Evolutionary conservation across 2,797 vertebrate genomes (phyloP), one percentile per base, ranked within the genome.

Genomic region (Decapterus maruadsi): DNA sequence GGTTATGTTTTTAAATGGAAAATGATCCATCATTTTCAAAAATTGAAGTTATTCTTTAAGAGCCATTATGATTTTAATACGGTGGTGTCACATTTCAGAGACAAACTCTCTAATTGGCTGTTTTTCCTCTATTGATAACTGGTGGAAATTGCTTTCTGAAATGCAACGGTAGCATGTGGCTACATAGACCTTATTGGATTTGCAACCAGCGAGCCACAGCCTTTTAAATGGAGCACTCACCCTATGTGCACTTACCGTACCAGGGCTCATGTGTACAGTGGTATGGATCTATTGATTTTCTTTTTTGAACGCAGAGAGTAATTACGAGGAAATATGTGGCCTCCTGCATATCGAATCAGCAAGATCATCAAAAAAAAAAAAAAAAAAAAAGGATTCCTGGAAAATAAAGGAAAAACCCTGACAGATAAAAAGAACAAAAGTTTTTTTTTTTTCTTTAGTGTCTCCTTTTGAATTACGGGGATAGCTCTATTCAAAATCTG

Each of bases 271-370:
- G 38, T 19, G 65, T 31, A 48, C 53, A 4, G 38, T 13, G 2
- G 6, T 65, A 81, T 78, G 60, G 72, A 85, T 90, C 65, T 66
- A 92, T 88, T 60, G 90, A 89, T 89, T 84, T 62, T 20, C 58
- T 57, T 80, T 76, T 81, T 74, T 68, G 53, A 77, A 88, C 81
- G 85, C 34, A 78, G 59, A 83, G 86, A 68, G 85, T 87, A 85
- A 87, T 91, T 71, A 89, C 66, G 40, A 75, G 69, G 61, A 73
- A 79, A 85, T 86, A 81, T 65, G 79, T 64, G 73, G 74, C 71
- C 64, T 80, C 2, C n/a, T 2, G 0, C 12, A 10, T 59, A 73
- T 83, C 12, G 2, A 82, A 85, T 76, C 56, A 53, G 51, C 54
- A 0, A 63, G 81, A 72, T 90, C 85, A 82, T 91, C 85, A 72